A percentile compares a stretch with the other conserved stretches of the same genome.
Evolutionary conservation across 2,888 invertebrate species (phyloP).

Genomic region (Zaprionus lineosus): DNA sequence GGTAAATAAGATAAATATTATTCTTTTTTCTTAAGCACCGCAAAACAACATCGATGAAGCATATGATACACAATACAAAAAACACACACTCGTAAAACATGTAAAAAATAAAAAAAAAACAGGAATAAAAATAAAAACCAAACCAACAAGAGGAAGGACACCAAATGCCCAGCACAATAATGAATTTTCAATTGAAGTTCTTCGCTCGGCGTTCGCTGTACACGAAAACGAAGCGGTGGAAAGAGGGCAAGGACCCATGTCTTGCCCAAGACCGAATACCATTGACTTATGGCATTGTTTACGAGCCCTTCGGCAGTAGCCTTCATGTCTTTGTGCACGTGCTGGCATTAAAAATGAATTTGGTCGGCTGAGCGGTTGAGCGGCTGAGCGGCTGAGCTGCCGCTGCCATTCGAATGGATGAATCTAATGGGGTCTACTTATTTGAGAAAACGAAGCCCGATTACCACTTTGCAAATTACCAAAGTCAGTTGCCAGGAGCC

Average conservation of each 20-base stretch:
- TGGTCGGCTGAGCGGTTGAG: slow-evolving; percentile 35
- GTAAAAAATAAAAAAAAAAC: slow-evolving; percentile 6
- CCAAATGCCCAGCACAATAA: slow-evolving; percentile 33
- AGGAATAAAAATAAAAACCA: no score
- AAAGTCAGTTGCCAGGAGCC: no score
- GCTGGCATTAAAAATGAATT: slow-evolving; percentile 69
- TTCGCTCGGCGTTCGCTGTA: slow-evolving; percentile 3
- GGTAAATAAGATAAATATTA: slow-evolving; percentile 63
- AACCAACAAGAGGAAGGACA: no score
- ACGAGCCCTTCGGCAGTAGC: slow-evolving; percentile 50
- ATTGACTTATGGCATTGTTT: slow-evolving; percentile 59
- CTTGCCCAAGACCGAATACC: slow-evolving; percentile 21
- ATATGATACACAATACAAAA: slow-evolving; percentile 25
- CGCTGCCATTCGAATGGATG: slow-evolving; percentile 25
- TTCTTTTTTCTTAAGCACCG: slow-evolving; percentile 43
- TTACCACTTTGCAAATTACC: slow-evolving; percentile 51
- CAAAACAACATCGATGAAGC: slow-evolving; percentile 41
- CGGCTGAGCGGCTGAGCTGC: slow-evolving; percentile 25
- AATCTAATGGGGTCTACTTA: slow-evolving; percentile 37
- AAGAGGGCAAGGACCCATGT: slow-evolving; percentile 4
- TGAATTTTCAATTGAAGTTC: slow-evolving; percentile 52
- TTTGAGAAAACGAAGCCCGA: slow-evolving; percentile 27
- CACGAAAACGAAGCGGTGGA: background rate
- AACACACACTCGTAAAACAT: slow-evolving; percentile 9
- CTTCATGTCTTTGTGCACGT: slow-evolving; percentile 58